phyloP scores from a whole-genome alignment of 1,140 invertebrate genomes.

The Euura lappo region DNA sequence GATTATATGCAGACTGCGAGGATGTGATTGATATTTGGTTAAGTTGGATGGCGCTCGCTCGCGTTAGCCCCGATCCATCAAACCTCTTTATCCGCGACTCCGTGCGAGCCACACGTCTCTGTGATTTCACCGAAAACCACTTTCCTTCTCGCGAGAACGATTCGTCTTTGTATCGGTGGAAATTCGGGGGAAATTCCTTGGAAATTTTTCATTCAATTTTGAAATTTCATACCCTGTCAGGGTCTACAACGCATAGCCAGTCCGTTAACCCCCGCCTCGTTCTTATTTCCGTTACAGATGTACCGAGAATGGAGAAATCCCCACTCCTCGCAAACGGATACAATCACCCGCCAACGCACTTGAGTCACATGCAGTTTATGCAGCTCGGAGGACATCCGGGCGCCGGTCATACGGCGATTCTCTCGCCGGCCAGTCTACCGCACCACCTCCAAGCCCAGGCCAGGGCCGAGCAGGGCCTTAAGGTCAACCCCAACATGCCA shows the following conservation, averaged over 20 bases:
- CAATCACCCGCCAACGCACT: conserved; percentile 89
- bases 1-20: conserved; percentile 20
- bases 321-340: conserved; percentile 92
- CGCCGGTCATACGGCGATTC: conserved; percentile 73
- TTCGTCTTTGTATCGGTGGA: not conserved
- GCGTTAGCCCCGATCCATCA: conserved; percentile 37
- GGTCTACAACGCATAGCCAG: conserved; percentile 21
- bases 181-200: not conserved
- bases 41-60: conserved; percentile 26
- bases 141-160: conserved; percentile 14
- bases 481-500: conserved; percentile 73
- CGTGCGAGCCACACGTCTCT: conserved; percentile 33
- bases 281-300: conserved; percentile 68
- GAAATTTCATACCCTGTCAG: not conserved
- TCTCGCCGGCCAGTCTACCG: conserved; percentile 87
- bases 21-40: conserved; percentile 48
- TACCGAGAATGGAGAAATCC: conserved; percentile 88
- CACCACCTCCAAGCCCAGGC: conserved; percentile 69
- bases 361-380: conserved; percentile 90
- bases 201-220: not conserved
- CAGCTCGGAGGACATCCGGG: conserved; percentile 75
- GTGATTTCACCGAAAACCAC: conserved; percentile 32
- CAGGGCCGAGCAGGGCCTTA: conserved; percentile 62
- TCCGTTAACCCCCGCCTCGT: conserved; percentile 19
- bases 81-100: conserved; percentile 38